These are phyloP conservation scores for Megaleporinus macrocephalus DNA, from an alignment of 2,113 vertebrate species.

Conservation along the genomic window DNA sequence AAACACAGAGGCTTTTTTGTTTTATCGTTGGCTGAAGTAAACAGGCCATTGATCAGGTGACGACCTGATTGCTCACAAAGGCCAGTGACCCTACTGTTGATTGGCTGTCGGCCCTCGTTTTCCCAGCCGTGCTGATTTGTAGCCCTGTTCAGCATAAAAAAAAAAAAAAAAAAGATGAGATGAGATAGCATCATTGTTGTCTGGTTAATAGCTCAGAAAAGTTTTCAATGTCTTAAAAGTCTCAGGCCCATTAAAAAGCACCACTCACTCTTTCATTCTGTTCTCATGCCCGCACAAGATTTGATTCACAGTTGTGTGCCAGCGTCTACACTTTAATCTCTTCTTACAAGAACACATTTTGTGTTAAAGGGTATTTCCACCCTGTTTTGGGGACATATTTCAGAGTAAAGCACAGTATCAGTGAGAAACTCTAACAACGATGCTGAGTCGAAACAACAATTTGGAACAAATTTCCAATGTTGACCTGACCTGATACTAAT, in stretches of 20 bases:
- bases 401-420: too few relatives aligned
- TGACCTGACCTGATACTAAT: too few relatives aligned
- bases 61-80: slow-evolving; percentile 33
- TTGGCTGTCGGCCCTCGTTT: slow-evolving; percentile 29
- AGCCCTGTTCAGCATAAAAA: slow-evolving; percentile 38
- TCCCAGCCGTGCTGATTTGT: slow-evolving; percentile 46
- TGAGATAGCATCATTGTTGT: slow-evolving; percentile 39
- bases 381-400: too few relatives aligned
- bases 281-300: neutral
- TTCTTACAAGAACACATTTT: too few relatives aligned
- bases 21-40: slow-evolving; percentile 13
- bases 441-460: too few relatives aligned
- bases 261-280: neutral
- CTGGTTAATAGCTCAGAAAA: slow-evolving; percentile 7
- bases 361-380: too few relatives aligned
- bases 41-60: slow-evolving; percentile 49
- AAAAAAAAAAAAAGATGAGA: neutral
- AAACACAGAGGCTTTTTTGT: slow-evolving; percentile 45
- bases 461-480: too few relatives aligned
- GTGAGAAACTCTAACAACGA: too few relatives aligned
- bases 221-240: neutral
- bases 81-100: slow-evolving; percentile 13
- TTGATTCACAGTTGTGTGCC: neutral
- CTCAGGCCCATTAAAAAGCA: neutral
- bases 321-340: too few relatives aligned